Evolutionary conservation across 2,113 vertebrate genomes (phyloP).

Genomic region (Oncorhynchus keta): DNA sequence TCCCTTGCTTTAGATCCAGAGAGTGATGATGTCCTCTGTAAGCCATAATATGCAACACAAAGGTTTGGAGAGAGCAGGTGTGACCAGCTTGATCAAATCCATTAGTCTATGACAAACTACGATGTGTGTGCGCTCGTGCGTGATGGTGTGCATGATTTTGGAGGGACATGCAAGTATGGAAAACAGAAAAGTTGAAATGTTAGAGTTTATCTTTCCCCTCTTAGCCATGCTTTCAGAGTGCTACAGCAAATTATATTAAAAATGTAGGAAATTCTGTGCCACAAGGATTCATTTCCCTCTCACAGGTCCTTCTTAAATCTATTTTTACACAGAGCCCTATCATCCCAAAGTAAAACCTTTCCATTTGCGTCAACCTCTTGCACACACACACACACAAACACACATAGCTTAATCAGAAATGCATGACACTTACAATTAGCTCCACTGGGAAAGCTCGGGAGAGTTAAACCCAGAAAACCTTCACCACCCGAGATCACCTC

Average conservation of each 20-base stretch:
- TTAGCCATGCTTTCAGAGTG: neutral
- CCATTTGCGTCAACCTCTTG: conserved; percentile 13
- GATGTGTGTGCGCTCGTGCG: neutral
- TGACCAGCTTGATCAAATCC: too few species aligned
- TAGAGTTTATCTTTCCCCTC: neutral
- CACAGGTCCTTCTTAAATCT: conserved; percentile 7
- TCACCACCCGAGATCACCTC: conserved; percentile 29
- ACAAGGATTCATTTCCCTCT: conserved; percentile 1
- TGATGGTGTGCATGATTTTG: neutral
- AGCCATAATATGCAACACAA: neutral
- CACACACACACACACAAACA: conserved; percentile 13
- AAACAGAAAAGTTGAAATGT: neutral
- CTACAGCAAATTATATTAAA: conserved; percentile 12
- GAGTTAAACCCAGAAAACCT: conserved; percentile 38
- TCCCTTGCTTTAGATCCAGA: neutral
- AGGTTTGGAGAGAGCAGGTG: too few species aligned
- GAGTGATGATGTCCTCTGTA: neutral
- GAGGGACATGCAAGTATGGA: neutral
- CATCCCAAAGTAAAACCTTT: conserved; percentile 28
- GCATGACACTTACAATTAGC: conserved; percentile 51
- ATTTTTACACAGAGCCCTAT: neutral
- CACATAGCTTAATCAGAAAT: conserved; percentile 14
- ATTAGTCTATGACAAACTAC: conserved; percentile 12
- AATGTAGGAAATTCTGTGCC: conserved; percentile 2
- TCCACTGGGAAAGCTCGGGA: conserved; percentile 41